These are phyloP conservation scores for Cephalopterus ornatus DNA, from an alignment of 2,113 vertebrate genomes.

Conservation along the genomic window DNA sequence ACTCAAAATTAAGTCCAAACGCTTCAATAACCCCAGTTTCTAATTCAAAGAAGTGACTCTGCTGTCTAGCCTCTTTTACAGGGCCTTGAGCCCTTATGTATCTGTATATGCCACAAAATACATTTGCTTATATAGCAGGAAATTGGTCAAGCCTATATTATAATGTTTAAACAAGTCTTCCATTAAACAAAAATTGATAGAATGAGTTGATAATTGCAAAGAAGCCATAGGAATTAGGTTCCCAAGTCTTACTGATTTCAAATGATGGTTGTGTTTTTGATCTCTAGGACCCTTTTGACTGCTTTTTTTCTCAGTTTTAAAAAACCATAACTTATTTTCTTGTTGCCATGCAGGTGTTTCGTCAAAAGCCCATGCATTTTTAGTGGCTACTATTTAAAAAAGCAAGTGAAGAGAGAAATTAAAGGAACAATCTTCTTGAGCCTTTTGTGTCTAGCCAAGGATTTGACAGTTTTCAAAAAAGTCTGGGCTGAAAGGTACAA, in stretches of 20 bases:
- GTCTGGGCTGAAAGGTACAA: neutral
- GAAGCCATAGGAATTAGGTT: neutral
- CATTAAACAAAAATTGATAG: neutral
- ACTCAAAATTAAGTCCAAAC: neutral
- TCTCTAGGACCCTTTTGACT: neutral
- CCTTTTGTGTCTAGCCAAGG: constrained; percentile 2
- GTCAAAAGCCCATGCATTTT: neutral
- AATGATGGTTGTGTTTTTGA: neutral
- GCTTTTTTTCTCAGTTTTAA: neutral
- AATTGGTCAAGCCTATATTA: neutral
- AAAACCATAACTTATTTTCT: neutral
- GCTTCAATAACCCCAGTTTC: neutral
- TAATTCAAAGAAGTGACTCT: neutral
- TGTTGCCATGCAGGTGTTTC: neutral
- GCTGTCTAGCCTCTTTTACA: neutral
- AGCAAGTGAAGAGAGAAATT: neutral
- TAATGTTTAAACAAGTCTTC: neutral
- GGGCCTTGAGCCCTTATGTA: neutral
- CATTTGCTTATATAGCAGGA: neutral
- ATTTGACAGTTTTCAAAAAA: constrained; percentile 12
- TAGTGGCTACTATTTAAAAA: neutral
- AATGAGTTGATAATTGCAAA: neutral
- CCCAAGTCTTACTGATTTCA: neutral
- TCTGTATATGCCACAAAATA: neutral
- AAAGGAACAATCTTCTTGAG: neutral